phyloP scores from a whole-genome alignment of 1,140 invertebrate species.

The Cephus cinctus region DNA sequence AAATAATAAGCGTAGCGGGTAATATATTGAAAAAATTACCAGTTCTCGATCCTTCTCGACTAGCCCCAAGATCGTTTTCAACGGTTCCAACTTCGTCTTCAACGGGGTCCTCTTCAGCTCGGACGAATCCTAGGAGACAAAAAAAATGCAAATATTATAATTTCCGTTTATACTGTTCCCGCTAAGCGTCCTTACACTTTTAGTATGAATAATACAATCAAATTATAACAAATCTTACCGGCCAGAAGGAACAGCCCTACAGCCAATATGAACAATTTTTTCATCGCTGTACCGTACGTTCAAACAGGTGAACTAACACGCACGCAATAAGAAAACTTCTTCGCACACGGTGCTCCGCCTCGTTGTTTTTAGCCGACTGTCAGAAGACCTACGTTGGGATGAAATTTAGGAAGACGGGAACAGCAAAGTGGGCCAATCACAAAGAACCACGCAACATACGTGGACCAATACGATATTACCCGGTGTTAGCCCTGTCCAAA shows the following conservation, averaged over 20 bases:
- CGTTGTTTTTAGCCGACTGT: constrained; percentile 30
- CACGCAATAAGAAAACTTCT: background rate
- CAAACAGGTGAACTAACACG: constrained; percentile 11
- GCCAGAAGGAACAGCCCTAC: constrained; percentile 55
- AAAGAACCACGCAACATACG: constrained; percentile 37
- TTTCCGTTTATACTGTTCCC: constrained; percentile 5
- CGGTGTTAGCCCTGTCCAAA: constrained; percentile 29
- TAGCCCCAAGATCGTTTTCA: constrained; percentile 75
- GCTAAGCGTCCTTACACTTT: constrained; percentile 26
- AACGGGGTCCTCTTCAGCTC: constrained; percentile 42
- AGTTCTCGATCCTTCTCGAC: constrained; percentile 80
- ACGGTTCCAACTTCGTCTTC: constrained; percentile 59
- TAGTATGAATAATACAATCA: constrained; percentile 21
- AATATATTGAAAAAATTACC: constrained; percentile 62
- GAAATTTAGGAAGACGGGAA: constrained; percentile 15
- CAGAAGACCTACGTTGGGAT: constrained; percentile 15
- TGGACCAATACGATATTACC: constrained; percentile 34
- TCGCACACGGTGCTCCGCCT: background rate
- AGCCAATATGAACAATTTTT: constrained; percentile 54
- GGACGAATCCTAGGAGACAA: constrained; percentile 28
- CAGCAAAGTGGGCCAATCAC: constrained; percentile 34
- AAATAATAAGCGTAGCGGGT: too few relatives aligned
- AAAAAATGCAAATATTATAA: constrained; percentile 19
- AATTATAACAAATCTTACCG: constrained; percentile 49
- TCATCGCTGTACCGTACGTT: constrained; percentile 50